A percentile compares a stretch with the other conserved stretches of the same genome.
These are phyloP conservation scores for Odontocolon sp. DNA, from an alignment of 2,888 invertebrate genomes.

Conservation along the genomic window DNA sequence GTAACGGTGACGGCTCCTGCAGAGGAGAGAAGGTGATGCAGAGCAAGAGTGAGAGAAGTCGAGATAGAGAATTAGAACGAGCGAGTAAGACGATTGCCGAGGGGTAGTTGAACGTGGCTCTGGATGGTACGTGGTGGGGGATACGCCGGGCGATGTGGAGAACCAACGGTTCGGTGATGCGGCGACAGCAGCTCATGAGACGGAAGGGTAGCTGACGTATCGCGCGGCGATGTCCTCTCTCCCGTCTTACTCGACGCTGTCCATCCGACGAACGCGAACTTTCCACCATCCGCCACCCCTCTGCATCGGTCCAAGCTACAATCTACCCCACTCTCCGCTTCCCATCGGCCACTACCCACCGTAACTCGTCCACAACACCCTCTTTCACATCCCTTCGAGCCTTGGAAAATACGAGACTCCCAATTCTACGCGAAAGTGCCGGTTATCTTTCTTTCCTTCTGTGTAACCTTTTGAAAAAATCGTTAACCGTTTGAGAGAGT, in stretches of 20 bases:
- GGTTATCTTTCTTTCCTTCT: neutral
- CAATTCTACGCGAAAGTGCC: no score
- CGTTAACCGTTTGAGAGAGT: no score
- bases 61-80: slow-evolving; percentile 35
- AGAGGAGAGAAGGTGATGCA: no score
- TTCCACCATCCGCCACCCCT: neutral
- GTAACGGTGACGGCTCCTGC: slow-evolving; percentile 40
- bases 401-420: neutral
- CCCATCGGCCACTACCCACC: neutral
- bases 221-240: slow-evolving; percentile 67
- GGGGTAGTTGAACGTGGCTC: slow-evolving; percentile 53
- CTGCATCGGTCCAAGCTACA: neutral
- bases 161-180: slow-evolving; percentile 45
- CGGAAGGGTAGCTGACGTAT: slow-evolving; percentile 68
- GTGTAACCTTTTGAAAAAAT: neutral
- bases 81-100: slow-evolving; percentile 47
- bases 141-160: slow-evolving; percentile 13
- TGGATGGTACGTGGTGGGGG: slow-evolving; percentile 8
- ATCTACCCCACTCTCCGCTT: neutral
- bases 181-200: slow-evolving; percentile 55
- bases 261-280: slow-evolving; percentile 62
- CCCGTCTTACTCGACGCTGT: slow-evolving; percentile 70
- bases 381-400: no score
- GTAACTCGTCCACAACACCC: neutral
- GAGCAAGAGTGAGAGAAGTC: slow-evolving; percentile 26